Conservation (phyloP, 2,113 vertebrate genomes). For the Colistium nudipinnis region DNA sequence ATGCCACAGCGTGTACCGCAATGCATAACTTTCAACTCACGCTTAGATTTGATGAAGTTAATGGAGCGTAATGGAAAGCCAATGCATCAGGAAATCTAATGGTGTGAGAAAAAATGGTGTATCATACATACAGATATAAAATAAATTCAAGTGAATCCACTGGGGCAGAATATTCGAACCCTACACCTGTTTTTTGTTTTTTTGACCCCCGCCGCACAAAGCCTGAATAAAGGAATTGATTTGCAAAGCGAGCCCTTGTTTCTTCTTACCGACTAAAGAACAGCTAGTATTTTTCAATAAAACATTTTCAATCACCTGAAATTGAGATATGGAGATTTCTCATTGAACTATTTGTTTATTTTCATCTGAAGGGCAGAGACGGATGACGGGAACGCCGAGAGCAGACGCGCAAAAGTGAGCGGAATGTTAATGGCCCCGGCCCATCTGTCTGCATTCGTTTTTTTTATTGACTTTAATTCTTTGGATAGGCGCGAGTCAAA, state of each 20-base stretch:
- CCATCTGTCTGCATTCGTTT: conserved; percentile 78
- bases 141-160: no score
- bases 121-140: no score
- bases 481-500: conserved; percentile 67
- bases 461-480: conserved; percentile 77
- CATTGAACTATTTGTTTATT: conserved; percentile 42
- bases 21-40: no score
- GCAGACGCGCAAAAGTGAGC: conserved; percentile 61
- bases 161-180: no score
- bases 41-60: not conserved
- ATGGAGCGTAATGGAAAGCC: no score
- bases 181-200: no score
- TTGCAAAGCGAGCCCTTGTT: no score
- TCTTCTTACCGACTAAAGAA: not conserved
- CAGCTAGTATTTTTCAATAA: not conserved
- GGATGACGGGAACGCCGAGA: conserved; percentile 64
- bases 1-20: conserved; percentile 23
- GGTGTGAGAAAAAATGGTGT: no score
- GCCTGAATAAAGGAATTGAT: no score
- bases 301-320: conserved; percentile 67
- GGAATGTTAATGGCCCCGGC: conserved; percentile 68
- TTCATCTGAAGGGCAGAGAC: conserved; percentile 64
- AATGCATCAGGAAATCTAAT: not conserved
- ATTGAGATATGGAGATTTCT: conserved; percentile 60
- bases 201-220: no score